Evolutionary conservation across 2,888 invertebrate species (phyloP), one percentile per base, ranked within the genome.

Genomic region (Acronicta psi): DNA sequence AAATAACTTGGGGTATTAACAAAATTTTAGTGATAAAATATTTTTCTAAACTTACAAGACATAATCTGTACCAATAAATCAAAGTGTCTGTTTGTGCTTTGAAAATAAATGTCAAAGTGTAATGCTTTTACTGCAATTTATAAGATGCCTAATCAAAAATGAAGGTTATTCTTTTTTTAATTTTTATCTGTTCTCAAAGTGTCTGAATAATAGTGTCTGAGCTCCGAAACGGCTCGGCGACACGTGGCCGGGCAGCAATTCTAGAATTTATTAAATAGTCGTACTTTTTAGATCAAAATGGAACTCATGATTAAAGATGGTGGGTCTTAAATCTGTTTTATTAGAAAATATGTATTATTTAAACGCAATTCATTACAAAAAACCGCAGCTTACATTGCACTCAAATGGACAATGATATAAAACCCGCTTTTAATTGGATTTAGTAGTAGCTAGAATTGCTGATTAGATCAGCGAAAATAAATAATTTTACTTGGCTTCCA

Each of bases 401-500:
- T 36, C 4, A 52, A 59, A 67, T 50, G 53, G 67, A 8, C 7
- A 41, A 41, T 41, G 37, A 29, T 38, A 47, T 34, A 29, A 59
- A 66, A 59, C 36, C n/a, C 44, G 34, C 2, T 54, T 41, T 67
- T 59, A 67, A 59, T 68, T 72, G 53, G 50, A 54, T 66, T 37
- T 47, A 20, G 38, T 29, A 38, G 18, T 63, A 43, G 16, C 37
- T 70, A 51, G 16, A 18, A 44, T 25, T 37, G 10, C 49, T 50
- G 53, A 59, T 59, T 66, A 50, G 25, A 67, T 59, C 68, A n/a
- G 46, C 4, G 41, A 50, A 70, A 66, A 59, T 53, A 31, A 20
- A 66, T 70, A 37, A 53, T 47, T 38, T 65, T 14, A 45, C 49
- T 40, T 13, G 11, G 11, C 6, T 9, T 4, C 67, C 59, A 46